A percentile compares a stretch with the other conserved stretches of the same genome.
Conservation (phyloP, 2,888 invertebrate genomes). For the Lasius platythorax region DNA sequence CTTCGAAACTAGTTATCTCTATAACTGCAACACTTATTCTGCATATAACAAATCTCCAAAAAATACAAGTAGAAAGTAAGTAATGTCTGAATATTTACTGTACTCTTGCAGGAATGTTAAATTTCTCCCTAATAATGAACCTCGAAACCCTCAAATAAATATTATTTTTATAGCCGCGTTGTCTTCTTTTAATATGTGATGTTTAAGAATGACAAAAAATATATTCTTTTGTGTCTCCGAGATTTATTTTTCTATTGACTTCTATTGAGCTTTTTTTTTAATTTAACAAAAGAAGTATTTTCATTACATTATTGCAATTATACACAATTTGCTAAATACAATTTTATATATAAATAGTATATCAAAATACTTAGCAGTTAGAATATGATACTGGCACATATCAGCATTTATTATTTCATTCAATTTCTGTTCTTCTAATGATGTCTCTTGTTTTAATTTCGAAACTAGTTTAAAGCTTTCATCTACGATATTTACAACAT, state of each 20-base stretch:
- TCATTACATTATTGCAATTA: not conserved
- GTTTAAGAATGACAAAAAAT: constrained; percentile 13
- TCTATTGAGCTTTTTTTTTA: not conserved
- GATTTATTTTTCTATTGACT: not conserved
- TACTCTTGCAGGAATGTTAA: not conserved
- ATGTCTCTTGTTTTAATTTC: not conserved
- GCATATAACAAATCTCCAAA: constrained; percentile 13
- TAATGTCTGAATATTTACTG: constrained; percentile 21
- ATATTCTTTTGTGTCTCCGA: not conserved
- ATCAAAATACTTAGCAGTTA: constrained; percentile 51
- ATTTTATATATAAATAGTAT: constrained; percentile 16
- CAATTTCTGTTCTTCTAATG: not conserved
- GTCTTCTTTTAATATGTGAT: constrained; percentile 66
- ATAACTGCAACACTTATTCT: constrained; percentile 53
- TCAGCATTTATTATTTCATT: constrained; percentile 4
- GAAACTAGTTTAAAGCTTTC: constrained; percentile 35
- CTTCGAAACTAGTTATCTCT: constrained; percentile 55
- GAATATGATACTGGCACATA: constrained; percentile 11
- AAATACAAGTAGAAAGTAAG: constrained; percentile 6
- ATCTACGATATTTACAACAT: constrained; percentile 6
- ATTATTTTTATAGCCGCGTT: constrained; percentile 72
- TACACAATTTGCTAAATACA: constrained; percentile 1
- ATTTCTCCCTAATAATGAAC: not conserved
- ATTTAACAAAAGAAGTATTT: not conserved
- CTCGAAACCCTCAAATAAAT: not conserved